Conservation (phyloP, 2,113 vertebrate genomes). For the Lynx canadensis region DNA sequence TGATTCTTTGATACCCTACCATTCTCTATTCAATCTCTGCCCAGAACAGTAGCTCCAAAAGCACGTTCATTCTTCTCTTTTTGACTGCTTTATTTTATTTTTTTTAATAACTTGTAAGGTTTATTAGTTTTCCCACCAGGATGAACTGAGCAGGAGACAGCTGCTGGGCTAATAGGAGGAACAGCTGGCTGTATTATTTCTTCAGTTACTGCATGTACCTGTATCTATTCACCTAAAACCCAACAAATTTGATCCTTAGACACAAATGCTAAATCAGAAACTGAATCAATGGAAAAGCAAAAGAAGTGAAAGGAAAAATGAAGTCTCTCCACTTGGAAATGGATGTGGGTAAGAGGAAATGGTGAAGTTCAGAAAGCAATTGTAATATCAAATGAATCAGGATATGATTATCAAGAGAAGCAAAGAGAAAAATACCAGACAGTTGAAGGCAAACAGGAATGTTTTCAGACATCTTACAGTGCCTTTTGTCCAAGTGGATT, state of each 20-base stretch:
- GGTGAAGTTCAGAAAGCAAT: neutral
- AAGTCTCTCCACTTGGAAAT: neutral
- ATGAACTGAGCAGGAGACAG: constrained; percentile 12
- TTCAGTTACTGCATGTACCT: neutral
- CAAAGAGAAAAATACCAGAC: neutral
- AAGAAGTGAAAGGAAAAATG: neutral
- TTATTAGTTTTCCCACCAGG: constrained; percentile 29
- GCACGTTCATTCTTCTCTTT: neutral
- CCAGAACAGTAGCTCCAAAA: constrained; percentile 11
- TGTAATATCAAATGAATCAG: neutral
- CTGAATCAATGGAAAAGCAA: neutral
- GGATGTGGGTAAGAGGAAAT: neutral
- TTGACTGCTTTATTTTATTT: neutral
- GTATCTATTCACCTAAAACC: neutral
- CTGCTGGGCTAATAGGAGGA: neutral
- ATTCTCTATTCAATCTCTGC: neutral
- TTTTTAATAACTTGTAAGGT: neutral
- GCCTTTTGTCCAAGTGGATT: constrained; percentile 57
- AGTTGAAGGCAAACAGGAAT: neutral
- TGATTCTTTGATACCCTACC: constrained; percentile 53
- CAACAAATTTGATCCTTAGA: neutral
- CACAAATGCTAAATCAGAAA: constrained; percentile 48
- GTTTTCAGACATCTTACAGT: neutral
- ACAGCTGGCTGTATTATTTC: constrained; percentile 18
- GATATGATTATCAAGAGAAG: neutral